Base-by-base conservation (phyloP, 2,113 vertebrate species). In the Perca flavescens region DNA sequence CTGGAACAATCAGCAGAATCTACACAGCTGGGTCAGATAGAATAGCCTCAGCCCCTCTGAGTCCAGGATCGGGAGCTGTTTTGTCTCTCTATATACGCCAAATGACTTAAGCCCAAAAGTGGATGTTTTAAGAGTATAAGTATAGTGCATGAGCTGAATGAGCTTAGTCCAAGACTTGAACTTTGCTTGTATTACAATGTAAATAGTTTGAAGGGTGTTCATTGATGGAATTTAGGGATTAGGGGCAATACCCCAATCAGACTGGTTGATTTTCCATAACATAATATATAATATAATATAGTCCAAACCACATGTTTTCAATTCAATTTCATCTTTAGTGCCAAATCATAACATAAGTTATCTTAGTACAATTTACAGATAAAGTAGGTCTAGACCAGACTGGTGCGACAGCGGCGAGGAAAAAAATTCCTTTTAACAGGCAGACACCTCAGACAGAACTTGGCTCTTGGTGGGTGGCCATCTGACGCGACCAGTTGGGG, bases 1-100 rank as follows among this genome's bases (percentile, higher is more conserved):
- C 74, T 84, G 86, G 50, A 91, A 92, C 90, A 83, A 82, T 90
- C 88, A 91, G 84, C 76, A 72, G 79, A 89, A 80, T 90, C 66
- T 88, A 90, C 91, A 88, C n/a, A 70, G 74, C 74, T 13, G 62
- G 85, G 91, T 90, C 90, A 90, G 64, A 86, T n/a, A 74, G 60
- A 88, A 74, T 61, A 78, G 58, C 82, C 82, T 80, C 52, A 43
- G 43, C 69, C 67, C 43, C 49, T 74, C 60, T 22, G n/a, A 89
- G 74, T 86, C 73, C 56, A 67, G 71, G 63, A 86, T 87, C 60
- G 74, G 70, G 49, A 77, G 31, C 60, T 66, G 74, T 89, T 92
- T 88, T 84, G 80, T 87, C 81, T 84, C 82, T 76, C 43, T 80
- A 47, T 86, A 65, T 74, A 63, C 21, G 58, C 58, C 21, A 2